Conservation (phyloP, 1,140 invertebrate species). For the Stegodyphus dumicola region DNA sequence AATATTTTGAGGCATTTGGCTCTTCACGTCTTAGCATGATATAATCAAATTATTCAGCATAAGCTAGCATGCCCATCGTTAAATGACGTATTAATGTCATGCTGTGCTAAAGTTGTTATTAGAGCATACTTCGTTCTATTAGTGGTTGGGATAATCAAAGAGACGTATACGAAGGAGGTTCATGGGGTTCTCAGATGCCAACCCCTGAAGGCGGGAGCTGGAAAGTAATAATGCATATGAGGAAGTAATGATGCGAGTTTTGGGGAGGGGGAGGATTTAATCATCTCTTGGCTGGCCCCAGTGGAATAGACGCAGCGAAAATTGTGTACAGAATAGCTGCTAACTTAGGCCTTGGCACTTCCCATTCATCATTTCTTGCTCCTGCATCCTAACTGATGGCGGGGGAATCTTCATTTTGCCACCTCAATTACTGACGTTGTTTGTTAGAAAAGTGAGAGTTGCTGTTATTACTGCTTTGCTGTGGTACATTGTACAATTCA, state of each 20-base stretch:
- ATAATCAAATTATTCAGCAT: background rate
- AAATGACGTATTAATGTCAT: conserved; percentile 15
- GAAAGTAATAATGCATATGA: conserved; percentile 57
- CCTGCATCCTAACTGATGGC: background rate
- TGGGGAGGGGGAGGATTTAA: conserved; percentile 36
- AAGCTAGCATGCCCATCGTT: background rate
- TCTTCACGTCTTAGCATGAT: background rate
- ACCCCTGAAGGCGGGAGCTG: conserved; percentile 35
- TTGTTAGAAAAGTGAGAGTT: too few species aligned
- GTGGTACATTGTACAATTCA: too few species aligned
- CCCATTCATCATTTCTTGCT: conserved; percentile 41
- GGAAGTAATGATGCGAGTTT: conserved; percentile 54
- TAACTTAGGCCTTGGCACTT: conserved; percentile 45
- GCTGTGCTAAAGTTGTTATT: conserved; percentile 24
- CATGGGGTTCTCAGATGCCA: background rate
- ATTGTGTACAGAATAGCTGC: conserved; percentile 50
- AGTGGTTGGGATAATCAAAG: conserved; percentile 27
- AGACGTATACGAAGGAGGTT: background rate
- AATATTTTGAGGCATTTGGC: background rate
- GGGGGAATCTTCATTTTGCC: conserved; percentile 16
- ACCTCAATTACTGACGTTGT: background rate
- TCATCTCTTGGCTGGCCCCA: conserved; percentile 29
- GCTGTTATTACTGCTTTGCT: too few species aligned
- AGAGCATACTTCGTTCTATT: conserved; percentile 15
- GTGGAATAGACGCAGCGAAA: conserved; percentile 17